Percentiles rank a stretch among this genome's conserved stretches.
Evolutionary conservation across 2,888 invertebrate species (phyloP).

Genomic region (Lasioglossum morio): DNA sequence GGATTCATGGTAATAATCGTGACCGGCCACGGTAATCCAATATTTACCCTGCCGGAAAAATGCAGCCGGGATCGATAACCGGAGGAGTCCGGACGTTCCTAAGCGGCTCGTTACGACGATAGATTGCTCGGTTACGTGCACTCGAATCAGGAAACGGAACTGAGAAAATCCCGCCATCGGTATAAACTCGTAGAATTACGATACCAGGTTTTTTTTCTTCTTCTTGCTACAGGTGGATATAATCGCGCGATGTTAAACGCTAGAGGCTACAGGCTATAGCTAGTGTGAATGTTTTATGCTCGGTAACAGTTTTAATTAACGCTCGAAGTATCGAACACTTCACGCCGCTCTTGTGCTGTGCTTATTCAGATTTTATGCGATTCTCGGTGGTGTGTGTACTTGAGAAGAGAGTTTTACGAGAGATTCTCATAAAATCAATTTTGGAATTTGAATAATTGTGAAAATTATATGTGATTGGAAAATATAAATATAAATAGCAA

Average conservation of each 20-base stretch:
- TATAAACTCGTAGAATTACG: background rate
- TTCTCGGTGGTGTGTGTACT: background rate
- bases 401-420: background rate
- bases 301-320: background rate
- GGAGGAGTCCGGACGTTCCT: background rate
- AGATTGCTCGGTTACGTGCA: background rate
- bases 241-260: background rate
- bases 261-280: background rate
- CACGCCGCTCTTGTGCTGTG: background rate
- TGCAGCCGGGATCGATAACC: constrained; percentile 19
- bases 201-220: background rate
- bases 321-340: background rate
- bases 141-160: background rate
- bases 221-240: background rate
- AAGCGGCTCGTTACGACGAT: background rate
- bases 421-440: too few relatives aligned
- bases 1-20: constrained; percentile 17
- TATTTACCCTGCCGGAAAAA: constrained; percentile 15
- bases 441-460: background rate
- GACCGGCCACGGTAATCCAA: constrained; percentile 12
- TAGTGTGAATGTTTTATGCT: background rate
- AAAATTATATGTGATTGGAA: background rate
- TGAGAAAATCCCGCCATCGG: background rate
- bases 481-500: too few relatives aligned
- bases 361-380: background rate